phyloP scores from a whole-genome alignment of 2,888 invertebrate species.

The Dendrolimus pini region DNA sequence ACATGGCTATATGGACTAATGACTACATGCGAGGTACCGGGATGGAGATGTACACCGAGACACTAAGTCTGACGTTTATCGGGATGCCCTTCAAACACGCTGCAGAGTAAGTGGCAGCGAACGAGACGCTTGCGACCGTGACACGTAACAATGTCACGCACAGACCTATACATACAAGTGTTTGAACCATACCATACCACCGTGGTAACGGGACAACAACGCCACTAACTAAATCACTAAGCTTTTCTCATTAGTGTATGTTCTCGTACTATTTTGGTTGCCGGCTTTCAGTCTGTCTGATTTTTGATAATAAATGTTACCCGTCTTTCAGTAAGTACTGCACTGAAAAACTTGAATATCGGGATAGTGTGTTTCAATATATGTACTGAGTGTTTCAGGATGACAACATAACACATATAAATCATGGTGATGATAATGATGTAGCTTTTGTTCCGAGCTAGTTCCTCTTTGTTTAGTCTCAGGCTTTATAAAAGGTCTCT shows the following conservation, averaged over 20 bases:
- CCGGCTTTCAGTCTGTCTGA: constrained; percentile 45
- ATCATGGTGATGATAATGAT: too few relatives aligned
- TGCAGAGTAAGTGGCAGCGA: constrained; percentile 93
- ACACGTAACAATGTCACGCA: constrained; percentile 44
- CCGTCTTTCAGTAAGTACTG: constrained; percentile 41
- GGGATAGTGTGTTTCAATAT: not conserved
- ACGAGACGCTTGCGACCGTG: constrained; percentile 52
- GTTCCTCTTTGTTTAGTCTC: too few relatives aligned
- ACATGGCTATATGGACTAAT: constrained; percentile 99
- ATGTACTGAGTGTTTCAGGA: not conserved
- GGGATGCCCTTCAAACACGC: constrained; percentile 99
- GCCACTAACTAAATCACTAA: constrained; percentile 54
- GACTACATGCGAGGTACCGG: constrained; percentile 99
- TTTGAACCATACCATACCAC: constrained; percentile 41
- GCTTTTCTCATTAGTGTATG: constrained; percentile 51
- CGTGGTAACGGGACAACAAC: constrained; percentile 40
- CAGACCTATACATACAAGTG: constrained; percentile 39
- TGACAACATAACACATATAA: not conserved
- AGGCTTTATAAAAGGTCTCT: too few relatives aligned
- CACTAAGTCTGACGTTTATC: constrained; percentile 97
- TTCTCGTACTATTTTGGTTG: constrained; percentile 40
- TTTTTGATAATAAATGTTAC: constrained; percentile 39
- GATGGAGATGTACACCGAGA: constrained; percentile 99
- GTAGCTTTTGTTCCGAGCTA: too few relatives aligned
- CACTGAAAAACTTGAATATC: constrained; percentile 43